Conservation (phyloP, 2,888 invertebrate genomes). For the Bugula neritina region DNA sequence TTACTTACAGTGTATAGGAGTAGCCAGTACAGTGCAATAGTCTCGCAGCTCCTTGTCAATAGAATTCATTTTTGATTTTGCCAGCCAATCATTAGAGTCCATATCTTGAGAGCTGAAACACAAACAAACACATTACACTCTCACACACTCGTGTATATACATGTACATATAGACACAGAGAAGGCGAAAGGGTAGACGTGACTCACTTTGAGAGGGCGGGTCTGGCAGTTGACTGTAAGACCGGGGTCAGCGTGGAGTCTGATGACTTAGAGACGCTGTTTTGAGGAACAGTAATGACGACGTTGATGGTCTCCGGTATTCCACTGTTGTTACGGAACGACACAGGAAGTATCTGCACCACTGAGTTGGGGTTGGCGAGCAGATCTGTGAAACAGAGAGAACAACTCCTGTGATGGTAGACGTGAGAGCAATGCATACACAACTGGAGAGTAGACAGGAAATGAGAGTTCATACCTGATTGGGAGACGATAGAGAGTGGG, state of each 20-base stretch:
- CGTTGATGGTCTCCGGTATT: slow-evolving; percentile 24
- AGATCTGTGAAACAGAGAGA: no score
- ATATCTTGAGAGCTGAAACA: not conserved
- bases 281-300: slow-evolving; percentile 11
- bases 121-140: no score
- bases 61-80: not conserved
- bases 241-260: no score
- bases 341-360: slow-evolving; percentile 16
- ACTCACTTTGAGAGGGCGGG: no score
- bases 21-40: not conserved
- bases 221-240: no score
- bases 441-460: no score
- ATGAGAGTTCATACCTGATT: no score
- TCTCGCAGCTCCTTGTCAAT: slow-evolving; percentile 7
- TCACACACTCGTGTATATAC: no score
- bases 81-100: slow-evolving; percentile 9
- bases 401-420: no score
- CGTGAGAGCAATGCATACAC: no score
- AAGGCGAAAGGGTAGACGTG: no score
- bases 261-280: not conserved
- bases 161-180: no score
- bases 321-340: slow-evolving; percentile 22
- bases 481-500: not conserved
- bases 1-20: slow-evolving; percentile 25
- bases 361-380: slow-evolving; percentile 16